phyloP scores from a whole-genome alignment of 2,797 vertebrate species.

The Argya squamiceps region DNA sequence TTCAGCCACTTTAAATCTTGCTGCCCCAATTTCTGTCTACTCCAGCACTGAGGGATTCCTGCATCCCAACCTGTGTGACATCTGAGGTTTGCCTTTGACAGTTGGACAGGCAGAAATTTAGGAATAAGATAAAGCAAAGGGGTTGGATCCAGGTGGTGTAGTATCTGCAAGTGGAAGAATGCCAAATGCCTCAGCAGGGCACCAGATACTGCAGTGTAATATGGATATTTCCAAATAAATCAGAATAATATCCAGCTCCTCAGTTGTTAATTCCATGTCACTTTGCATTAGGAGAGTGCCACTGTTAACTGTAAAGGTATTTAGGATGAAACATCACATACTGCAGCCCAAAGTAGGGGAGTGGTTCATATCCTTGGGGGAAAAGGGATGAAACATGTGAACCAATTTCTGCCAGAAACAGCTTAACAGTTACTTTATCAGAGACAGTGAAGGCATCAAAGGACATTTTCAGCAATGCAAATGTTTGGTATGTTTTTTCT shows the following conservation, averaged over 20 bases:
- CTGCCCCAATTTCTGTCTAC: neutral
- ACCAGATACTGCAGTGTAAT: neutral
- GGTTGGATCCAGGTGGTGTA: neutral
- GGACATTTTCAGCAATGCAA: neutral
- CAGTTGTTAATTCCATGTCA: neutral
- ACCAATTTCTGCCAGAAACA: neutral
- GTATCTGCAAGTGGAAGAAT: neutral
- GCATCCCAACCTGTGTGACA: neutral
- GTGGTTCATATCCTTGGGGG: neutral
- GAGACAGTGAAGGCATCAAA: neutral
- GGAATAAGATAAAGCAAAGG: neutral
- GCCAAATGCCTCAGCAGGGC: neutral
- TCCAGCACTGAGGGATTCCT: neutral
- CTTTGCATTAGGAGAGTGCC: neutral
- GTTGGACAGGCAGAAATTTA: neutral
- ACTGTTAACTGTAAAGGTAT: neutral
- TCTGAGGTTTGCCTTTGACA: conserved; percentile 5
- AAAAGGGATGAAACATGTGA: neutral
- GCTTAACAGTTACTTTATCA: neutral
- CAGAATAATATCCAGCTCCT: neutral
- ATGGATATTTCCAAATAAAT: neutral
- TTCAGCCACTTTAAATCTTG: neutral
- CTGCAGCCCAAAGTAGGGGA: neutral
- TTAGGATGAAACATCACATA: neutral
- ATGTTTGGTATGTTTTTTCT: neutral